phyloP scores from a whole-genome alignment of 2,797 vertebrate species.

The Enteromius unitaeniatus region DNA sequence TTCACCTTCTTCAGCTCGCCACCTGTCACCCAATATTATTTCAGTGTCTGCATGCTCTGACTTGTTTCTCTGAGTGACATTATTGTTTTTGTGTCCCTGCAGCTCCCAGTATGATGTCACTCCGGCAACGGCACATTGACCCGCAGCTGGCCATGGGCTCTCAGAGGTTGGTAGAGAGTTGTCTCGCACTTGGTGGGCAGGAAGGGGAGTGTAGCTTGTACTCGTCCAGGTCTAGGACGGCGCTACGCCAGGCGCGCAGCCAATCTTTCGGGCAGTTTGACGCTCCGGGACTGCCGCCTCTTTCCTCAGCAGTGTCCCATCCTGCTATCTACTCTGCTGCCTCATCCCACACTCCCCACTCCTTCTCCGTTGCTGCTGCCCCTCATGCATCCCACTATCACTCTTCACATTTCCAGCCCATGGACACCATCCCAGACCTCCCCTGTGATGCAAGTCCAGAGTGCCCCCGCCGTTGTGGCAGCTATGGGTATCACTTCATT shows the following conservation, averaged over 20 bases:
- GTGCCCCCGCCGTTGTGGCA: conserved; percentile 76
- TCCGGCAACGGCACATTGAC: conserved; percentile 94
- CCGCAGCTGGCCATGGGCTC: conserved; percentile 90
- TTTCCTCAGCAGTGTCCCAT: conserved; percentile 79
- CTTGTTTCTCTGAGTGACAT: conserved; percentile 7
- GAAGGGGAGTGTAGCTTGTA: conserved; percentile 76
- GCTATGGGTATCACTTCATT: conserved; percentile 86
- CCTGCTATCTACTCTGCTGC: conserved; percentile 75
- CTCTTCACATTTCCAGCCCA: conserved; percentile 90
- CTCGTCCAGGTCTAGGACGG: conserved; percentile 77
- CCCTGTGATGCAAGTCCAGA: conserved; percentile 84
- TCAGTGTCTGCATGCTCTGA: neutral
- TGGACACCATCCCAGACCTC: conserved; percentile 90
- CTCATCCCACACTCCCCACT: conserved; percentile 66
- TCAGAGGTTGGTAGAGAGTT: conserved; percentile 98
- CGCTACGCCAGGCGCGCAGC: conserved; percentile 85
- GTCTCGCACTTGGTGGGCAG: conserved; percentile 75
- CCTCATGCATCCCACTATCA: conserved; percentile 87
- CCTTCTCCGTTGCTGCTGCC: conserved; percentile 67
- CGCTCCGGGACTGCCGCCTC: conserved; percentile 73
- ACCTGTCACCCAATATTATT: conserved; percentile 6
- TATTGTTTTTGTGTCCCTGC: conserved; percentile 73
- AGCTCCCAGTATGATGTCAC: conserved; percentile 92
- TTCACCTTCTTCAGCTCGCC: conserved; percentile 32
- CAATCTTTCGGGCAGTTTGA: conserved; percentile 86